Base-by-base conservation (phyloP, 1,140 invertebrate genomes). In the Wiebesia pumilae region DNA sequence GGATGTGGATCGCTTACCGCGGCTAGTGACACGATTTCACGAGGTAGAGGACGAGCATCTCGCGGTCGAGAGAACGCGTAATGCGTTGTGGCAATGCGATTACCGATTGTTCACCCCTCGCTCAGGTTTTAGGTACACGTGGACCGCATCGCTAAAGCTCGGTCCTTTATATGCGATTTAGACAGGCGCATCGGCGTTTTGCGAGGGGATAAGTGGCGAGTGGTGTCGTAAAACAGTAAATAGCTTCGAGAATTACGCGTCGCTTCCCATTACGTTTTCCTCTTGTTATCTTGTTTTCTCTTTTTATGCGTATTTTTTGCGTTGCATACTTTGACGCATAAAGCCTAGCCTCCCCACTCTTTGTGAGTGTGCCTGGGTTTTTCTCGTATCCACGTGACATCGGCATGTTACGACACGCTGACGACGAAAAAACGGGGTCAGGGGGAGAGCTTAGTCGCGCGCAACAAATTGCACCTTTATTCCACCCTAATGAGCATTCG, bases 171-270 rank as follows among this genome's bases (percentile, higher is more conserved):
- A 71, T 12, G 51, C 51, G 40, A 77, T 54, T 75, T 65, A 77
- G 43, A 62, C 71, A 27, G 58, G 58, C 24, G 21, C 58, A 27
- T 62, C 6, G 2, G 6, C 14, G 16, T 71, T 38, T 21, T 38
- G 21, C 69, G 14, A 19, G 35, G 35, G 35, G 35, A 16, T 16
- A 21, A 21, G 69, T 21, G 33, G 69, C 14, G n/a, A 69, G 35
- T 9, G 10, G 16, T 9, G 35, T 62, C 81, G 81, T 83, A 83
- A 83, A 81, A 75, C 47, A 62, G 81, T 75, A 83, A 83, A 83
- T 75, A 75, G 81, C 81, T 24, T 21, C 9, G 62, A 47, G 71
- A 75, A 83, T 83, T 75, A 83, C 81, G 43, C 65, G 81, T 40
- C 30, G 0, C 24, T 40, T 85, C 16, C 38, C 21, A 3, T 6